Percentiles rank a stretch among this genome's conserved stretches.
Conservation (phyloP, 2,888 invertebrate genomes). For the Cephus runcator region DNA sequence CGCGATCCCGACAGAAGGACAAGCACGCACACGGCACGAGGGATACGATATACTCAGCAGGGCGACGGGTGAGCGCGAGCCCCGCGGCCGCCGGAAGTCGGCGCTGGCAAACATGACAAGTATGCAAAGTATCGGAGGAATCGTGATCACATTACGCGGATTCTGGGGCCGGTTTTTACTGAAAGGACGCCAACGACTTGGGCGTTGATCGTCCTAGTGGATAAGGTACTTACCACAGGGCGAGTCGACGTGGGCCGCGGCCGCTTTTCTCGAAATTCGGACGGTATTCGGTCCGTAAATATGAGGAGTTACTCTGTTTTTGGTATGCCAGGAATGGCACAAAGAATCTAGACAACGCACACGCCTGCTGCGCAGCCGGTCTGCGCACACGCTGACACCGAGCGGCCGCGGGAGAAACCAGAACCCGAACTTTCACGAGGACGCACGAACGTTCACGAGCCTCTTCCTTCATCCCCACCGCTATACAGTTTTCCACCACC, state of each 20-base stretch:
- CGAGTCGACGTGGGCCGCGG: slow-evolving; percentile 65
- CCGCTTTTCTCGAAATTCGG: slow-evolving; percentile 60
- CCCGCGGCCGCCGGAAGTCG: slow-evolving; percentile 53
- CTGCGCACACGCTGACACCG: slow-evolving; percentile 83
- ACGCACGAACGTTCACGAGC: slow-evolving; percentile 42
- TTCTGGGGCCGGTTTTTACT: slow-evolving; percentile 75
- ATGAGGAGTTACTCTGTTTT: slow-evolving; percentile 68
- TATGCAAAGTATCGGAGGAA: slow-evolving; percentile 82
- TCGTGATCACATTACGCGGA: slow-evolving; percentile 80
- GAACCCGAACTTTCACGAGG: slow-evolving; percentile 53
- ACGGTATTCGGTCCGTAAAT: slow-evolving; percentile 62
- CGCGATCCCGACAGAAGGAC: neutral
- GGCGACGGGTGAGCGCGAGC: slow-evolving; percentile 19
- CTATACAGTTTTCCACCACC: neutral
- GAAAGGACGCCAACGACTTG: slow-evolving; percentile 71
- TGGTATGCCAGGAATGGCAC: slow-evolving; percentile 98
- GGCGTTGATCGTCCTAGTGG: slow-evolving; percentile 71
- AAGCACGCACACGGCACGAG: slow-evolving; percentile 4
- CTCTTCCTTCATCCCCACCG: slow-evolving; percentile 20
- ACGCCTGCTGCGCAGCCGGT: slow-evolving; percentile 83
- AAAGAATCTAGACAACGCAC: slow-evolving; percentile 97
- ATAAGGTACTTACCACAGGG: slow-evolving; percentile 79
- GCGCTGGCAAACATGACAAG: slow-evolving; percentile 68
- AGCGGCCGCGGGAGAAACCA: slow-evolving; percentile 69
- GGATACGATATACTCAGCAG: slow-evolving; percentile 7